A percentile compares a stretch with the other conserved stretches of the same genome.
phyloP scores from a whole-genome alignment of 2,113 vertebrate genomes.

The Bombycilla garrulus region DNA sequence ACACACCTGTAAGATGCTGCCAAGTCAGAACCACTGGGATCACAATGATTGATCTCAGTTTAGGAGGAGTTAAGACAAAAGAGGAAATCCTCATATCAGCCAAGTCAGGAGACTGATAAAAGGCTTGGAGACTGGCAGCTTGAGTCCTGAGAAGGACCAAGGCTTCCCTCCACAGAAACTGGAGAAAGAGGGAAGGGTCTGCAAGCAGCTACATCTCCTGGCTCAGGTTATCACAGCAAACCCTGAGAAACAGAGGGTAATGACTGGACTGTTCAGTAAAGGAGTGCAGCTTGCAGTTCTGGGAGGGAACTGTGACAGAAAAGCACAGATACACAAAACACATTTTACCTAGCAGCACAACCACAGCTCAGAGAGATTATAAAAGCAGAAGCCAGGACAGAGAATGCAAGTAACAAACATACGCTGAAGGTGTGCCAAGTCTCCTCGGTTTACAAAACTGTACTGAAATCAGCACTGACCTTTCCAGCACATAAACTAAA shows the following conservation, averaged over 20 bases:
- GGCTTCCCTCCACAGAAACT: not conserved
- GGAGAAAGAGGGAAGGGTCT: not conserved
- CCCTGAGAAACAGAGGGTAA: not conserved
- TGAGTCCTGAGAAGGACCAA: not conserved
- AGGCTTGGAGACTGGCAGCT: not conserved
- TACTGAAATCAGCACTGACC: not conserved
- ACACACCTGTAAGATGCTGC: not conserved
- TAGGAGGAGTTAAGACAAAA: not conserved
- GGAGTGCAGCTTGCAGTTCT: not conserved
- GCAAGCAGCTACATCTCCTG: not conserved
- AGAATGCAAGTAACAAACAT: not conserved
- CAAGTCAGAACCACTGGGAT: not conserved
- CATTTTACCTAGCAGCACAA: not conserved
- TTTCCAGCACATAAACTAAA: not conserved
- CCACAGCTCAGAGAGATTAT: not conserved
- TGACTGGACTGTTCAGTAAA: not conserved
- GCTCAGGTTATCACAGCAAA: not conserved
- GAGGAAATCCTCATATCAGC: not conserved
- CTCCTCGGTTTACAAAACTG: not conserved
- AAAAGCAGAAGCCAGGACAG: not conserved
- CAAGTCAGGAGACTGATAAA: not conserved
- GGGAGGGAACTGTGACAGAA: not conserved
- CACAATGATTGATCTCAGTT: not conserved
- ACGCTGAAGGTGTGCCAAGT: not conserved
- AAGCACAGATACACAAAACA: not conserved